Conservation (phyloP, 1,140 invertebrate species). For the Notospermus geniculatus region DNA sequence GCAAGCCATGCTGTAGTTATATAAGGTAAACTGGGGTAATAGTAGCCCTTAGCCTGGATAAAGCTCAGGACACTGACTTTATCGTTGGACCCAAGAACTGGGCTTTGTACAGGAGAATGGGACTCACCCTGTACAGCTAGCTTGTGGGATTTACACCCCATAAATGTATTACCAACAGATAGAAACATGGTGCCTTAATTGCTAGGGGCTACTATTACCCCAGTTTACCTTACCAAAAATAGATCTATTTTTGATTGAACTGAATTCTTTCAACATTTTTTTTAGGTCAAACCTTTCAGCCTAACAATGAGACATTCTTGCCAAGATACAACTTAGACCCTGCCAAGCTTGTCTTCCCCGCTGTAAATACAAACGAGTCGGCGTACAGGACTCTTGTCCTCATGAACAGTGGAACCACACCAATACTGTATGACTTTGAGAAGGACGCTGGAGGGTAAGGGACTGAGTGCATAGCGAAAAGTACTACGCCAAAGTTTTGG, state of each 20-base stretch:
- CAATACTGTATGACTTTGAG: conserved; percentile 45
- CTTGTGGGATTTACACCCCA: no score
- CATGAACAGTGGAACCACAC: conserved; percentile 45
- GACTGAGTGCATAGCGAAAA: no score
- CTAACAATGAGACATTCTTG: conserved; percentile 51
- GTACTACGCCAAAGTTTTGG: no score
- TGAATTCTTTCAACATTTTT: background rate
- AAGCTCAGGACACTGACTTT: no score
- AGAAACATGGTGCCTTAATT: no score
- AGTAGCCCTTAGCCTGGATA: no score
- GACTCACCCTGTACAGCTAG: no score
- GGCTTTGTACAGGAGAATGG: no score
- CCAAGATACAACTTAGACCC: conserved; percentile 39
- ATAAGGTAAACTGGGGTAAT: no score
- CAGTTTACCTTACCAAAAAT: background rate
- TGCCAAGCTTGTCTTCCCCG: conserved; percentile 43
- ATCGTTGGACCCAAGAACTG: no score
- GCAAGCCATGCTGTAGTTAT: background rate
- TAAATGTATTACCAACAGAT: no score
- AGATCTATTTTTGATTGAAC: background rate
- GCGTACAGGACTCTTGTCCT: conserved; percentile 46
- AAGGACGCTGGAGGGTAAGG: conserved; percentile 39
- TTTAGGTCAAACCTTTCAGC: conserved; percentile 52
- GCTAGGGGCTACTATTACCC: no score
- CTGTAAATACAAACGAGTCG: conserved; percentile 45